These are phyloP conservation scores for Pipistrellus nathusii DNA, from an alignment of 2,797 vertebrate genomes.

Conservation along the genomic window DNA sequence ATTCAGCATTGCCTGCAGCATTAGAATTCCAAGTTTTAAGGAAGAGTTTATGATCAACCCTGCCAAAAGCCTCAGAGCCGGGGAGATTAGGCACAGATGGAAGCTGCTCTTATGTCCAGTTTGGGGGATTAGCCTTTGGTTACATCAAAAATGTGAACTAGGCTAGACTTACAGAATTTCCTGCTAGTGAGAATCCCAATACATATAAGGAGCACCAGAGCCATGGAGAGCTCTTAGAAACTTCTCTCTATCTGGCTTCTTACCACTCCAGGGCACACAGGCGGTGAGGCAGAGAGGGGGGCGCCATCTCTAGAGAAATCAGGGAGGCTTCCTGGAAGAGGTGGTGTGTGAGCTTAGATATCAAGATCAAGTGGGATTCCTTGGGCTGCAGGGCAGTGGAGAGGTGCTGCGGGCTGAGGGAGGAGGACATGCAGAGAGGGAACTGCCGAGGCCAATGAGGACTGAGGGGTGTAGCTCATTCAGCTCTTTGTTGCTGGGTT, in stretches of 20 bases:
- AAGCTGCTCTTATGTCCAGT: neutral
- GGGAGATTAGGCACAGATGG: neutral
- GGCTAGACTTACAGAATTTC: slow-evolving; percentile 7
- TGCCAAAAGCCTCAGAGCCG: neutral
- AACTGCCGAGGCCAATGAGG: neutral
- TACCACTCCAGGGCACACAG: neutral
- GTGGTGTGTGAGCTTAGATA: neutral
- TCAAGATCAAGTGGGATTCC: neutral
- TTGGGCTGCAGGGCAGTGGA: neutral
- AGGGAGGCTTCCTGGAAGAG: slow-evolving; percentile 37
- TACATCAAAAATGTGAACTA: neutral
- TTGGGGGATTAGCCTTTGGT: neutral
- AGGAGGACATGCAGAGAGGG: neutral
- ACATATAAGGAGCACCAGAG: neutral
- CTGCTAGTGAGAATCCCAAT: neutral
- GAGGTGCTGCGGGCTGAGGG: neutral
- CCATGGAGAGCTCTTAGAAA: neutral
- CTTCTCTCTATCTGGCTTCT: neutral
- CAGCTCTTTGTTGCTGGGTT: neutral
- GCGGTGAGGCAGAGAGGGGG: neutral
- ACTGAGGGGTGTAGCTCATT: neutral
- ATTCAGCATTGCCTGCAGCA: neutral
- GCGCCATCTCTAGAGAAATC: neutral
- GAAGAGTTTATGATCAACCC: neutral
- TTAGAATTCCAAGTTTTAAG: slow-evolving; percentile 27